A percentile compares a stretch with the other conserved stretches of the same genome.
These are phyloP conservation scores for Microplitis deprimator DNA, from an alignment of 2,888 invertebrate genomes.

Conservation along the genomic window DNA sequence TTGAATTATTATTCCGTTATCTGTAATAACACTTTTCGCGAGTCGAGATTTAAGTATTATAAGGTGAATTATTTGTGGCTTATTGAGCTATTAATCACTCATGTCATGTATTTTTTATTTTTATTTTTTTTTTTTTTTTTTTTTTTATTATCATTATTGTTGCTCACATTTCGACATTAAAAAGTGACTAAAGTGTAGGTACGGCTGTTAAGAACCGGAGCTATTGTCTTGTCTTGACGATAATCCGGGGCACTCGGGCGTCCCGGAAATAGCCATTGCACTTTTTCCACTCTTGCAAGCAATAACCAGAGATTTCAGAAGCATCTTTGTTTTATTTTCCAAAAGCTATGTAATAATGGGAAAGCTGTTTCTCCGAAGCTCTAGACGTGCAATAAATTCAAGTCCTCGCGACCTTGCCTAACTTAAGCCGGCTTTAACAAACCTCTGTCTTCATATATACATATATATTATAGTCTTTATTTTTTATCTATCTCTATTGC, in stretches of 20 bases:
- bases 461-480: slow-evolving; percentile 32
- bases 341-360: slow-evolving; percentile 16
- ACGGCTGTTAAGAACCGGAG: background rate
- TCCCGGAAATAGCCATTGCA: slow-evolving; percentile 47
- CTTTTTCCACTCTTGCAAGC: slow-evolving; percentile 36
- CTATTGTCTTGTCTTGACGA: slow-evolving; percentile 21
- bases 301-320: slow-evolving; percentile 26
- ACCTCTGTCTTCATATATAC: slow-evolving; percentile 56
- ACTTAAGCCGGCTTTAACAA: slow-evolving; percentile 67
- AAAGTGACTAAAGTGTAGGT: background rate
- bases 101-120: background rate
- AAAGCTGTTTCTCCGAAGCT: slow-evolving; percentile 15
- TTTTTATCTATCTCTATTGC: slow-evolving; percentile 37
- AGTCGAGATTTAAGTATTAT: background rate
- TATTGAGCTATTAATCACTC: background rate
- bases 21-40: slow-evolving; percentile 23
- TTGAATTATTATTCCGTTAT: slow-evolving; percentile 33
- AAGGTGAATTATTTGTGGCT: background rate
- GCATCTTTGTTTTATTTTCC: slow-evolving; percentile 30
- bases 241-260: slow-evolving; percentile 31
- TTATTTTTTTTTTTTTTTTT: too few relatives aligned
- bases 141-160: too few relatives aligned
- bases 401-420: slow-evolving; percentile 60
- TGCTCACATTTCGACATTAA: background rate
- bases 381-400: slow-evolving; percentile 46